A percentile compares a stretch with the other conserved stretches of the same genome.
phyloP scores from a whole-genome alignment of 1,140 invertebrate species.

The Armadillidium nasatum region DNA sequence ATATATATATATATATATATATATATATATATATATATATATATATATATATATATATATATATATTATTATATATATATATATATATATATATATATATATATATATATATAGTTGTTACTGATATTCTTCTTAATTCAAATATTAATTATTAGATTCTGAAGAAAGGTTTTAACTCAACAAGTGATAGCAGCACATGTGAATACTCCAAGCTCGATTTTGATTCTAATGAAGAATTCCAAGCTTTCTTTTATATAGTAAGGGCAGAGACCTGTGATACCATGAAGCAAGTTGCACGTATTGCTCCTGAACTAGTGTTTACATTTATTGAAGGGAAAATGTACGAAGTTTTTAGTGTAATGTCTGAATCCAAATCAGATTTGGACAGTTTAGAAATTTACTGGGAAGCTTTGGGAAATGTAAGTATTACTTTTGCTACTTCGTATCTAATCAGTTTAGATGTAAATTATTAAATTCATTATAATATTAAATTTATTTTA shows the following conservation, averaged over 20 bases:
- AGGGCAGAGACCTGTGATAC: conserved; percentile 14
- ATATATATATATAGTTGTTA: too few relatives aligned
- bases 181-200: conserved; percentile 63
- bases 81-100: too few relatives aligned
- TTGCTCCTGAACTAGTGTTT: conserved; percentile 47
- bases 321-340: conserved; percentile 20
- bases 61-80: too few relatives aligned
- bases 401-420: neutral
- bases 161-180: conserved; percentile 52
- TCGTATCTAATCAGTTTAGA: too few relatives aligned
- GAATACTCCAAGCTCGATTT: conserved; percentile 69
- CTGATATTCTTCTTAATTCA: too few relatives aligned
- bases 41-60: too few relatives aligned
- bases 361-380: neutral
- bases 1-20: too few relatives aligned
- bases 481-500: too few relatives aligned
- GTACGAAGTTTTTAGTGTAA: neutral
- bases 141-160: too few relatives aligned
- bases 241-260: conserved; percentile 66
- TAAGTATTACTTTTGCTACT: neutral
- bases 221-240: conserved; percentile 85
- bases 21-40: too few relatives aligned
- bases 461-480: too few relatives aligned
- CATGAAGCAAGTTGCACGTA: conserved; percentile 42
- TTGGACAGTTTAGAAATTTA: neutral